Base-by-base conservation (phyloP, 2,888 invertebrate species). In the Phengaris alcon region DNA sequence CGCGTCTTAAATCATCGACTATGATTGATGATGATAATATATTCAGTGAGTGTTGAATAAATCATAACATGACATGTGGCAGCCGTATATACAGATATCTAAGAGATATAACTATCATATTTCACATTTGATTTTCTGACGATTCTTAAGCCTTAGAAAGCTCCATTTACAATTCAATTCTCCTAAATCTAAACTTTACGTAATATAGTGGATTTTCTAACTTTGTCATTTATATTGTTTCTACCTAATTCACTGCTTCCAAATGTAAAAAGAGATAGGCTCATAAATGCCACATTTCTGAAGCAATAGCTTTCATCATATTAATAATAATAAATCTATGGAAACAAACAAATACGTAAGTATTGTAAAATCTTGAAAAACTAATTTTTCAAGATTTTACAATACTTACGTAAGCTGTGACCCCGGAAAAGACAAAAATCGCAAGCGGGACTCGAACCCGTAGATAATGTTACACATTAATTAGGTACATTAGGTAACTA, bases 51-150 rank as follows among this genome's bases (percentile, higher is more conserved):
- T 64, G 64, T 64, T 64, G 35, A 44, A 64, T 64, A 64, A 64
- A 64, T 64, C 64, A 64, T 35, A 35, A 64, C 15, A 59, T 64
- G 64, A 64, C 64, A 64, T 64, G 35, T 64, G 35, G 35, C 10
- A 64, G 64, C 44, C 35, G 35, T 64, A 22, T 35, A 64, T 8
- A 64, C 10, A 15, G 22, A 15, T 13, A 15, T 4, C 46, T 57
- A 15, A 57, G 5, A n/a, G 55, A 55, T 57, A 57, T 13, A 55
- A 55, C 48, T 48, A 48, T 7, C 48, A 48, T 48, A 48, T 48
- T 48, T 48, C 6, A 48, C 5, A 8, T 3, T 48, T 7, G 48
- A 48, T 48, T 48, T 48, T 48, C 48, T 48, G 48, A 48, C 48
- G 1, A 6, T 46, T 6, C 6, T 48, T 5, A 48, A 6, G 6